Evolutionary conservation across 1,140 invertebrate genomes (phyloP).

Genomic region (Maconellicoccus hirsutus): DNA sequence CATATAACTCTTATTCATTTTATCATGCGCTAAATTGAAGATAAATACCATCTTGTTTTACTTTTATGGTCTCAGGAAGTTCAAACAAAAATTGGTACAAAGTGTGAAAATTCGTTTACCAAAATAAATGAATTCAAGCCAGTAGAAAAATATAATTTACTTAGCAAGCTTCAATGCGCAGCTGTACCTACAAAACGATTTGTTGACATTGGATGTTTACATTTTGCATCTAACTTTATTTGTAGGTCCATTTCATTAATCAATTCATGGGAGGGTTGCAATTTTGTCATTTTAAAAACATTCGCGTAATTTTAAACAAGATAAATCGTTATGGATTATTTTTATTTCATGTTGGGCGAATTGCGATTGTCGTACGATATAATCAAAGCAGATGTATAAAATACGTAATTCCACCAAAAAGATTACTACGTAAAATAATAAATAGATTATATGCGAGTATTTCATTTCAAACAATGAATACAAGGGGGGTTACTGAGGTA

Average conservation of each 20-base stretch:
- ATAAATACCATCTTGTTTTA: too few relatives aligned
- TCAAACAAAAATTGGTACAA: too few relatives aligned
- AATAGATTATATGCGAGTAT: too few relatives aligned
- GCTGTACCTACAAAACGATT: neutral
- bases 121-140: neutral
- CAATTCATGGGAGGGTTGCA: neutral
- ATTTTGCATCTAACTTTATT: neutral
- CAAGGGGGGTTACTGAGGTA: too few relatives aligned
- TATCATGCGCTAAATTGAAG: too few relatives aligned
- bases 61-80: too few relatives aligned
- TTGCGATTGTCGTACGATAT: neutral
- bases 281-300: neutral
- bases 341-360: too few relatives aligned
- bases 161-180: neutral
- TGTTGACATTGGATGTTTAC: conserved; percentile 1
- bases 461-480: too few relatives aligned
- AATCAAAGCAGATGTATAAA: neutral
- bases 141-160: neutral
- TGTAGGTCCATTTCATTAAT: neutral
- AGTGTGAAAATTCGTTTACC: neutral
- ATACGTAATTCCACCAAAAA: too few relatives aligned
- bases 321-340: neutral
- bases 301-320: neutral
- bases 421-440: too few relatives aligned
- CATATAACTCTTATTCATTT: too few relatives aligned